Conservation (phyloP, 2,113 vertebrate species). For the Mesoclemmys tuberculata region DNA sequence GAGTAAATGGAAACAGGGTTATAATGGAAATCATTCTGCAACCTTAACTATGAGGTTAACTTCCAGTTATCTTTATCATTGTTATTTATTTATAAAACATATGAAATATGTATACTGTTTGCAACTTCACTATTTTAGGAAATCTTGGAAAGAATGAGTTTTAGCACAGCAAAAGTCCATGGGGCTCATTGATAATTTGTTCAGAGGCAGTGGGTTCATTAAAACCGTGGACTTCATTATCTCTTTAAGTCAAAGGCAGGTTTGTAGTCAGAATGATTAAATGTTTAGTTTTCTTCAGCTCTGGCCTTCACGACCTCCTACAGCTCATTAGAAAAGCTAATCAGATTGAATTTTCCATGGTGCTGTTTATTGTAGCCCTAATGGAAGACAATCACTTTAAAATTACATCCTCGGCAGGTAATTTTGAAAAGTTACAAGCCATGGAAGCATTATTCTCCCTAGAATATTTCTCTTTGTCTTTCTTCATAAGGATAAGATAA, state of each 20-base stretch:
- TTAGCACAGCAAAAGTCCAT: conserved; percentile 26
- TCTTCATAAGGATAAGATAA: background rate
- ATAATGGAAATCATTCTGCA: background rate
- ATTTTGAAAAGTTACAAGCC: conserved; percentile 58
- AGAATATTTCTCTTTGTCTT: background rate
- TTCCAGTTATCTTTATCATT: background rate
- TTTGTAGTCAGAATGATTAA: conserved; percentile 66
- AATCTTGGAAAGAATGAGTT: background rate
- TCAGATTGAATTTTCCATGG: conserved; percentile 69
- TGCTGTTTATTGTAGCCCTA: conserved; percentile 70
- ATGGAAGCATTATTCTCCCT: background rate
- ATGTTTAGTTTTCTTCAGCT: conserved; percentile 65
- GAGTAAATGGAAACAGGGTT: conserved; percentile 38
- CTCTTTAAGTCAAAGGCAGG: conserved; percentile 65
- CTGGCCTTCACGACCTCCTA: conserved; percentile 57
- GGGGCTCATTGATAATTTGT: conserved; percentile 47
- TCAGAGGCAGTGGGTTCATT: conserved; percentile 62
- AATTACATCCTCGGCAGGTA: conserved; percentile 70
- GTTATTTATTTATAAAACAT: background rate
- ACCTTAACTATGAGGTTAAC: background rate
- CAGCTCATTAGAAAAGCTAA: conserved; percentile 72
- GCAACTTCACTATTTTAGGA: background rate
- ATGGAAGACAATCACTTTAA: conserved; percentile 69
- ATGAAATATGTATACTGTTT: background rate
- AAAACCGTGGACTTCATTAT: conserved; percentile 61